Base-by-base conservation (phyloP, 2,797 vertebrate genomes). In the Denticeps clupeoides region DNA sequence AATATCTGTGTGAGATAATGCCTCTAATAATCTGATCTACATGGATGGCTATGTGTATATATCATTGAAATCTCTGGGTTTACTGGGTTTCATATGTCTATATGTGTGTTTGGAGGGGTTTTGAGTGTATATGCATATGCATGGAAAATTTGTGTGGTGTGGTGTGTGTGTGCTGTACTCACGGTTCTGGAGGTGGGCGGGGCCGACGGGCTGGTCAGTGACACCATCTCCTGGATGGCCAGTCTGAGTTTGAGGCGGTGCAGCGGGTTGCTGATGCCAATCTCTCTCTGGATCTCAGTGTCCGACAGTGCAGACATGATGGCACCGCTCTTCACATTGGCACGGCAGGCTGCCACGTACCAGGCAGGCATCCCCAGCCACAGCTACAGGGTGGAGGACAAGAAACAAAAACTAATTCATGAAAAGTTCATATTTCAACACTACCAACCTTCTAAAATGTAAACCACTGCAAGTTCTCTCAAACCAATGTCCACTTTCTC, bases 191-290 rank as follows among this genome's bases (percentile, higher is more conserved):
- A 90, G 40, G 93, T 98, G 47, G 93, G 93, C 16, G 93, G 93
- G 33, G 93, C 93, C 0, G 93, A 98, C 18, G 93, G 93, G 56
- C 93, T 98, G 33, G 93, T 97, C 46, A 98, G 85, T 9, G 93
- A 98, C 3, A 98, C 93, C 93, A 97, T 98, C 74, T 98, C 93
- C 72, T 98, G 93, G 77, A 98, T 98, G 58, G 93, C 93, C 56
- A 98, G 65, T 11, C 93, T 86, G 1, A 98, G 91, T 50, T 98
- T 98, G 63, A 98, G 81, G 43, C 93, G 88, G 74, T 97, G 93
- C 25, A 98, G 83, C 1, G 93, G 92, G 60, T 98, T 98, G 62
- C 93, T 97, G 75, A 98, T 98, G 7, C 93, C 93, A 27, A 97
- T 98, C 72, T 98, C 93, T 49, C 93, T 81, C 75, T 98, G 93